Percentiles rank a stretch among this genome's conserved stretches.
phyloP scores from a whole-genome alignment of 2,888 invertebrate species.

The Apotomis capreana region DNA sequence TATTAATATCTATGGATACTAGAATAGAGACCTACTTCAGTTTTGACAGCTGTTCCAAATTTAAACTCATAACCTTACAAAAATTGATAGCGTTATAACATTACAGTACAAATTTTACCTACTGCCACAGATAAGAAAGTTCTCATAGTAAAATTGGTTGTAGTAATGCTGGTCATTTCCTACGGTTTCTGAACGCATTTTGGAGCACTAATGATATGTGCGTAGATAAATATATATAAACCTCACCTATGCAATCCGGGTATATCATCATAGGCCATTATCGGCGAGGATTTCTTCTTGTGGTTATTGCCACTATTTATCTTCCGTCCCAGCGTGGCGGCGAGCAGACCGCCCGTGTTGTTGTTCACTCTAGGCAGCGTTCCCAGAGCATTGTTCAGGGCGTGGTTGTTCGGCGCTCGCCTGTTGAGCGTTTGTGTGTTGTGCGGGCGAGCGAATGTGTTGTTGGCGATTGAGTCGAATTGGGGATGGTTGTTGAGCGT shows the following conservation, averaged over 20 bases:
- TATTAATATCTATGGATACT: too few species aligned
- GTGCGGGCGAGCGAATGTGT: conserved; percentile 61
- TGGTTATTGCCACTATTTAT: conserved; percentile 80
- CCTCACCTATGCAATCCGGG: conserved; percentile 80
- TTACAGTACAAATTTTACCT: too few species aligned
- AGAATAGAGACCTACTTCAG: too few species aligned
- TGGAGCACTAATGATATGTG: too few species aligned
- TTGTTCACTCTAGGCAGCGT: conserved; percentile 76
- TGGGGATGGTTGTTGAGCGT: conserved; percentile 67
- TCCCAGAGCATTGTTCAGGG: conserved; percentile 75
- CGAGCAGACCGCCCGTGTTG: conserved; percentile 63
- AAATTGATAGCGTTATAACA: too few species aligned
- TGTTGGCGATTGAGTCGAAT: conserved; percentile 64
- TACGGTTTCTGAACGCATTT: too few species aligned
- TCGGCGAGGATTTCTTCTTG: conserved; percentile 79
- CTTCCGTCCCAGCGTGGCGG: conserved; percentile 77
- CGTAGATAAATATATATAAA: neutral
- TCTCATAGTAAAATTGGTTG: too few species aligned
- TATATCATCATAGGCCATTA: conserved; percentile 84
- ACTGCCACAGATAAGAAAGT: too few species aligned
- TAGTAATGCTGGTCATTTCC: too few species aligned
- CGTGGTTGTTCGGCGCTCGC: conserved; percentile 65
- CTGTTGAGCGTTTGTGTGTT: conserved; percentile 77
- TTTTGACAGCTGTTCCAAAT: too few species aligned
- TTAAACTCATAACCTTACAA: too few species aligned